These are phyloP conservation scores for Eudyptes chrysolophus DNA, from an alignment of 2,113 vertebrate species.

Conservation along the genomic window DNA sequence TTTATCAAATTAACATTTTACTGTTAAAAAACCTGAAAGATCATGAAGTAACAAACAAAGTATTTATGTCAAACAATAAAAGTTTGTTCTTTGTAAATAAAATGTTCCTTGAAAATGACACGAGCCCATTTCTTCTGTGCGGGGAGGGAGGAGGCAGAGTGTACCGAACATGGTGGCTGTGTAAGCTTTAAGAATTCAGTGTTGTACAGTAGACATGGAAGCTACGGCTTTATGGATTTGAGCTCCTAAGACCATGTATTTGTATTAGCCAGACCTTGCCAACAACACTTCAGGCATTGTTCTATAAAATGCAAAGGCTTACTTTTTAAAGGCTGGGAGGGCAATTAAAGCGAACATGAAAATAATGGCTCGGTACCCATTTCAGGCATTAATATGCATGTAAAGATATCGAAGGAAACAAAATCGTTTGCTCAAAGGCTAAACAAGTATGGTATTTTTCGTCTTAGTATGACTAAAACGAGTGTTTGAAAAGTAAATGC, in stretches of 20 bases:
- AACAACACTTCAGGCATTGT: not conserved
- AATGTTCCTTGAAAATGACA: not conserved
- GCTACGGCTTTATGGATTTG: fast-evolving
- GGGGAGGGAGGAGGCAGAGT: not conserved
- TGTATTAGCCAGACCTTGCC: not conserved
- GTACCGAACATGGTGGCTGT: not conserved
- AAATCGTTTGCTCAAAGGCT: not conserved
- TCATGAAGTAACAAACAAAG: not conserved
- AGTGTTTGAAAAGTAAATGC: not conserved
- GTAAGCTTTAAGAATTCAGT: not conserved
- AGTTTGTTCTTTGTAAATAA: not conserved
- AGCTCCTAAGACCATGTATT: not conserved
- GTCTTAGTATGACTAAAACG: not conserved
- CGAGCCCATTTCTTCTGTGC: not conserved
- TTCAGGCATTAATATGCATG: not conserved
- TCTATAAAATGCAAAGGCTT: not conserved
- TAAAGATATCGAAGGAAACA: not conserved
- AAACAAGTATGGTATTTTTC: not conserved
- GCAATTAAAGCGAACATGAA: not conserved
- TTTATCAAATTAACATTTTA: not conserved
- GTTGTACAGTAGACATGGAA: not conserved
- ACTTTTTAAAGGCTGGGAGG: not conserved
- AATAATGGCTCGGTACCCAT: not conserved
- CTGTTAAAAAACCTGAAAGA: not conserved
- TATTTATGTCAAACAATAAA: not conserved